Percentiles rank a stretch among this genome's conserved stretches.
These are phyloP conservation scores for Antrozous pallidus DNA, from an alignment of 2,797 vertebrate species.

Conservation along the genomic window DNA sequence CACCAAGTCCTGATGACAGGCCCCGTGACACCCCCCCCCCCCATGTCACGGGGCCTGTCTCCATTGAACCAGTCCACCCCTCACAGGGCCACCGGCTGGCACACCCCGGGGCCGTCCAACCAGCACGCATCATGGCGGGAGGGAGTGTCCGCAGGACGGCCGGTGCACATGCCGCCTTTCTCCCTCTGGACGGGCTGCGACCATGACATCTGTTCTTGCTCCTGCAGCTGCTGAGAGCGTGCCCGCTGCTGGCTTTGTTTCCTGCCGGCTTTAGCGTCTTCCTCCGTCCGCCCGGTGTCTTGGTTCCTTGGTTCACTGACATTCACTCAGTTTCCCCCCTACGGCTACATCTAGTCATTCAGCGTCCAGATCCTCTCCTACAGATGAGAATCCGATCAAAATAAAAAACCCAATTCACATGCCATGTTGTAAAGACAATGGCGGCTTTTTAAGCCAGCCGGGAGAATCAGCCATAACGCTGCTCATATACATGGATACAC, in stretches of 20 bases:
- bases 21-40: no score
- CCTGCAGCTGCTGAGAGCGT: neutral
- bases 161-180: fast-evolving
- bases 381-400: no score
- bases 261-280: neutral
- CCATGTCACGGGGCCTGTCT: no score
- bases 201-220: fast-evolving
- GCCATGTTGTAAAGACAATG: fast-evolving
- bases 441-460: neutral
- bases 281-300: neutral
- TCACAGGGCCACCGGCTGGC: no score
- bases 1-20: no score
- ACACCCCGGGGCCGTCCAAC: fast-evolving
- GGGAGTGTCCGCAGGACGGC: neutral
- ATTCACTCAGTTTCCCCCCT: neutral
- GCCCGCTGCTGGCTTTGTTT: neutral
- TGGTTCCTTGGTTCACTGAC: neutral
- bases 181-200: neutral
- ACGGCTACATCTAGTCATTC: no score
- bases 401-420: no score
- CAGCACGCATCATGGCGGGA: neutral
- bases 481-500: neutral
- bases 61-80: no score
- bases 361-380: no score
- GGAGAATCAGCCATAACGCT: no score